These are phyloP conservation scores for Patella ulyssiponensis DNA, from an alignment of 2,888 invertebrate genomes.

Conservation along the genomic window DNA sequence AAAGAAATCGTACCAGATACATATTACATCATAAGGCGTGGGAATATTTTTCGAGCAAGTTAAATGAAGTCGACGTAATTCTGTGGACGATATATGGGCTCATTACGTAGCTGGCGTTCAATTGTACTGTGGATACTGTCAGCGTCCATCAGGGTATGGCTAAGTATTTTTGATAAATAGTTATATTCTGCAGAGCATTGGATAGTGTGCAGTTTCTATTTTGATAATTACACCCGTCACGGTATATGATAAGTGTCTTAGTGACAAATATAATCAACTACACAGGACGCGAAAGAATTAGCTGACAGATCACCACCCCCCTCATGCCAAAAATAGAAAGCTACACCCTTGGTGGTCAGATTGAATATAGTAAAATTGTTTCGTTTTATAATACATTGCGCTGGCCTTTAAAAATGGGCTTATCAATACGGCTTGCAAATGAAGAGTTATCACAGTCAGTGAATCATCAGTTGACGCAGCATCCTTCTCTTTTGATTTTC, in stretches of 20 bases:
- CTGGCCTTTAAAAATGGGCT: background rate
- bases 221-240: background rate
- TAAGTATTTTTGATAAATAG: background rate
- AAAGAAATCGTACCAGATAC: background rate
- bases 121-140: background rate
- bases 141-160: background rate
- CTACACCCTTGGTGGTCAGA: background rate
- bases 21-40: background rate
- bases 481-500: background rate
- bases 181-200: background rate
- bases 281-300: background rate
- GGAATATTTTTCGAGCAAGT: background rate
- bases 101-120: background rate
- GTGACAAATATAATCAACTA: background rate
- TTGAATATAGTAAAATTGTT: slow-evolving; percentile 13
- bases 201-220: background rate
- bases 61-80: background rate
- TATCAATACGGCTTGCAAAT: background rate
- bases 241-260: background rate
- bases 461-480: background rate
- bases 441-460: background rate
- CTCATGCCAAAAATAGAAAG: slow-evolving; percentile 8
- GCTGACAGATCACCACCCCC: background rate
- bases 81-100: background rate
- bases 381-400: slow-evolving; percentile 13